Base-by-base conservation (phyloP, 2,888 invertebrate genomes). In the Orthosia gracilis region DNA sequence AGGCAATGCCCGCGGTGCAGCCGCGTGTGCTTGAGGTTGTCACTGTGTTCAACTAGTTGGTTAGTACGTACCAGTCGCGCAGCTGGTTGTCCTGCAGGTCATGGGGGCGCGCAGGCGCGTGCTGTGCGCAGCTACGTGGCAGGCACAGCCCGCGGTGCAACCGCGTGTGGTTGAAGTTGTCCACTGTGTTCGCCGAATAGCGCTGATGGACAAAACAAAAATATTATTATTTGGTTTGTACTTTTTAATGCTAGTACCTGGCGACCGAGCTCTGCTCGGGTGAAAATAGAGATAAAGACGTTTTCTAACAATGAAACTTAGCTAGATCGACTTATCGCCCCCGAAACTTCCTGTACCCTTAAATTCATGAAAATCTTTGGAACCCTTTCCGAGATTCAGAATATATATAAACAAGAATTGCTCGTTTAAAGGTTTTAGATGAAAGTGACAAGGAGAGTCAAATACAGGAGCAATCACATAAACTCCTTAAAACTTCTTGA, bases 121-220 rank as follows among this genome's bases (percentile, higher is more conserved):
- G 82, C 45, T 78, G 85, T 3, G 86, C 77, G 81, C 94, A 94
- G 77, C 87, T 85, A n/a, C 89, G 89, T 21, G 89, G 87, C 26
- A 96, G 87, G 88, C 96, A 96, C 75, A 93, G 83, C 3, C 94
- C 96, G 70, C 96, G 95, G 87, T 96, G 96, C 76, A 96, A 88
- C 4, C 91, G 92, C 80, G 95, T 95, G 92, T 96, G 96, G 91
- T 96, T 95, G 91, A 92, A 96, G 90, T 94, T 88, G 85, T 94
- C 93, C 88, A 95, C 94, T 92, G 93, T 94, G 91, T 96, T 94
- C 18, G 91, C 89, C 0, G 96, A 94, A 89, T 93, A 94, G 1
- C 91, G 89, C 96, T 96, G 91, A 4, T 4, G 59, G 18, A 54
- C 72, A 59, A 12, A 15, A 47, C 9, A 17, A n/a, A 7, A 31